Percentiles rank a stretch among this genome's conserved stretches.
These are phyloP conservation scores for Pontoporia blainvillei DNA, from an alignment of 2,113 vertebrate genomes.

Conservation along the genomic window DNA sequence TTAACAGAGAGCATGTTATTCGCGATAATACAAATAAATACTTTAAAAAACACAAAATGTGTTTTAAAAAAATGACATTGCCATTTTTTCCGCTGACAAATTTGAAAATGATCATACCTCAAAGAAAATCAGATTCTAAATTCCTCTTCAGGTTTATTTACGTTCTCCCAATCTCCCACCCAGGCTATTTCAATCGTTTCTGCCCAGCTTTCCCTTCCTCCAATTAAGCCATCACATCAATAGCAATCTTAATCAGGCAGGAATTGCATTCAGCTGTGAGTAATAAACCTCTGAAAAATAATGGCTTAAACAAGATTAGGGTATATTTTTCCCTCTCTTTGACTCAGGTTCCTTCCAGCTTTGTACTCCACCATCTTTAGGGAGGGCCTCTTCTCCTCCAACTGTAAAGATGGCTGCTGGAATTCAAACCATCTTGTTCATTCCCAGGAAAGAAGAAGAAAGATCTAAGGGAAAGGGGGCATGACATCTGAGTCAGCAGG, in stretches of 20 bases:
- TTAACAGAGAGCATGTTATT: too few relatives aligned
- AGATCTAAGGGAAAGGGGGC: neutral
- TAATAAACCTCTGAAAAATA: neutral
- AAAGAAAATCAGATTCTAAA: neutral
- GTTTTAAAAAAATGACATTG: neutral
- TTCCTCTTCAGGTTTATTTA: neutral
- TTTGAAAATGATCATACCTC: neutral
- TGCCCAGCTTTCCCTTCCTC: neutral
- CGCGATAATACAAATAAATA: too few relatives aligned
- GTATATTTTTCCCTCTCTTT: neutral
- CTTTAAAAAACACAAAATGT: too few relatives aligned
- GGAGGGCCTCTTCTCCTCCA: neutral
- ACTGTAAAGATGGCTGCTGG: neutral
- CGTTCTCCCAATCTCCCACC: neutral
- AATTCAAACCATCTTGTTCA: neutral
- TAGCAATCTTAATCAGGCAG: neutral
- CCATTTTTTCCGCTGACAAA: neutral
- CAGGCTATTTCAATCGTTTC: neutral
- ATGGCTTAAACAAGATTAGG: neutral
- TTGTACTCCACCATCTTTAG: neutral
- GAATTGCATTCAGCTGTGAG: neutral
- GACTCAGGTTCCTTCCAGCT: neutral
- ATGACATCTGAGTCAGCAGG: neutral
- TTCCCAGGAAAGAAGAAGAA: slow-evolving; percentile 9
- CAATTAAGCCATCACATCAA: neutral